A percentile compares a stretch with the other conserved stretches of the same genome.
Conservation (phyloP, 2,888 invertebrate species). For the Raillietiella orientalis region DNA sequence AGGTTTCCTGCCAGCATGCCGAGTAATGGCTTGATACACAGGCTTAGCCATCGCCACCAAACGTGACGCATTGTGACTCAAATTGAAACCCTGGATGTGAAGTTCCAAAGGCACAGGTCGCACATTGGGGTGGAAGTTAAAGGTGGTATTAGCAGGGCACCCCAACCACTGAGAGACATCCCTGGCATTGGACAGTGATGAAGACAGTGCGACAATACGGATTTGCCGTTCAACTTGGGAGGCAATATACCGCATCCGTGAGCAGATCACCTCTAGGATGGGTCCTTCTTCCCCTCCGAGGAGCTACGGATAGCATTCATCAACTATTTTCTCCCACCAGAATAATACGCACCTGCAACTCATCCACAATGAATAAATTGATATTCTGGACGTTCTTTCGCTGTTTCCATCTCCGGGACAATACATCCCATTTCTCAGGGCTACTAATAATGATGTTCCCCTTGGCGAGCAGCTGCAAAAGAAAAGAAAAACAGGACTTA, state of each 20-base stretch:
- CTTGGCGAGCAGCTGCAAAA: constrained; percentile 22
- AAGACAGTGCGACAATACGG: constrained; percentile 68
- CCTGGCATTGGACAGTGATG: constrained; percentile 73
- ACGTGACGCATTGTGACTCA: constrained; percentile 84
- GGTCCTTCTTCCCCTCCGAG: constrained; percentile 71
- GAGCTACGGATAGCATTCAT: constrained; percentile 15
- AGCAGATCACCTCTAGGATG: constrained; percentile 65
- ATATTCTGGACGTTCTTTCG: constrained; percentile 92
- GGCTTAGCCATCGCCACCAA: constrained; percentile 95
- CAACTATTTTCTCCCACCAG: constrained; percentile 18
- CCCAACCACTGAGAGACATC: constrained; percentile 91
- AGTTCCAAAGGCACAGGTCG: constrained; percentile 76
- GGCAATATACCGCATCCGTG: constrained; percentile 70
- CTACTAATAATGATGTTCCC: constrained; percentile 89
- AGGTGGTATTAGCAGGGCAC: constrained; percentile 65
- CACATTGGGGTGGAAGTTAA: constrained; percentile 96
- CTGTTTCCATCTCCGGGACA: constrained; percentile 94
- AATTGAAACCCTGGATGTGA: constrained; percentile 85
- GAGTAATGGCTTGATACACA: constrained; percentile 62
- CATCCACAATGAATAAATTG: constrained; percentile 82
- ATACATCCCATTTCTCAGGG: constrained; percentile 94
- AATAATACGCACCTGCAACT: constrained; percentile 50
- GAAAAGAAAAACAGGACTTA: constrained; percentile 5
- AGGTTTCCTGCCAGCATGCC: constrained; percentile 49
- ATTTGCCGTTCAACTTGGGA: constrained; percentile 68